phyloP scores from a whole-genome alignment of 2,113 vertebrate species.

The Phaetusa simplex region DNA sequence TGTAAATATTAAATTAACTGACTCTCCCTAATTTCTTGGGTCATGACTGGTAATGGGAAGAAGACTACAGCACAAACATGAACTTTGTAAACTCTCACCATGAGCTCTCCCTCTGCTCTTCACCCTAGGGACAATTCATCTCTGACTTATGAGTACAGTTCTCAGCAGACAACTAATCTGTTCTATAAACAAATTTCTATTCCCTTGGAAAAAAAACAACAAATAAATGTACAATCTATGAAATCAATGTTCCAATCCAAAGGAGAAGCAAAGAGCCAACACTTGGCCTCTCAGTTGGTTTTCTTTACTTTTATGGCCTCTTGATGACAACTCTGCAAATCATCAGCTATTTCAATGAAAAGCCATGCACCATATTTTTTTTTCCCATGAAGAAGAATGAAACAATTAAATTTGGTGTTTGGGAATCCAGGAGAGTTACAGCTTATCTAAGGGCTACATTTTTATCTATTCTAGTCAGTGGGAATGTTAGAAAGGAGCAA shows the following conservation, averaged over 20 bases:
- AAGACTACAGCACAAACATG: background rate
- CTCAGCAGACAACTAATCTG: slow-evolving; percentile 38
- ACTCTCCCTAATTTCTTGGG: background rate
- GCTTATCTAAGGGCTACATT: background rate
- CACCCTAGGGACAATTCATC: slow-evolving; percentile 16
- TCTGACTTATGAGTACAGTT: background rate
- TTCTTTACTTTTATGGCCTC: background rate
- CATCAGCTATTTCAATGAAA: background rate
- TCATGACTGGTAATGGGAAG: background rate
- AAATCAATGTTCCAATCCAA: background rate
- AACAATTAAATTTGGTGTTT: background rate
- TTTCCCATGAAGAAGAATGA: background rate
- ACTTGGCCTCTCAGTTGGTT: background rate
- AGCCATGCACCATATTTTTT: background rate
- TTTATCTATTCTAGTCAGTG: background rate
- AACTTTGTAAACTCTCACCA: background rate
- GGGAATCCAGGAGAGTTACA: background rate
- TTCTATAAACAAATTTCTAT: slow-evolving; percentile 37
- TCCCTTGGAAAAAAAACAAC: background rate
- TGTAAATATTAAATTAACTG: background rate
- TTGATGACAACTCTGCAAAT: background rate
- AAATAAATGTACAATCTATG: background rate
- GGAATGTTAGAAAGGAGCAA: background rate
- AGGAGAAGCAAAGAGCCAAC: background rate
- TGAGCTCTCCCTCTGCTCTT: background rate